These are phyloP conservation scores for Ondatra zibethicus DNA, from an alignment of 2,113 vertebrate species.

Conservation along the genomic window DNA sequence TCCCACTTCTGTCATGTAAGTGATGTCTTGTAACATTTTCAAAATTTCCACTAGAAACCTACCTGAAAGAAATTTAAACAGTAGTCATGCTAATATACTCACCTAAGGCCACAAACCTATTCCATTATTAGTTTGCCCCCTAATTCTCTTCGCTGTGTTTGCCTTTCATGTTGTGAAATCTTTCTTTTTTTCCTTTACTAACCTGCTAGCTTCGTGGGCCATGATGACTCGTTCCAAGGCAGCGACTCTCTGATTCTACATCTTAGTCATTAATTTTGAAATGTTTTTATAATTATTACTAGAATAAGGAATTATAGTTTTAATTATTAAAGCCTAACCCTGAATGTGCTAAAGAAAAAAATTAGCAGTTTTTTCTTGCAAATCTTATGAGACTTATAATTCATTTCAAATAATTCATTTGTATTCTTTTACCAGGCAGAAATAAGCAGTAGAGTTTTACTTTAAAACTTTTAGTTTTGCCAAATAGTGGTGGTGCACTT, in stretches of 20 bases:
- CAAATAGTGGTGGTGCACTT: neutral
- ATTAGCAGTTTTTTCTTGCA: slow-evolving; percentile 54
- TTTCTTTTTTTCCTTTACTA: neutral
- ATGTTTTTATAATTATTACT: slow-evolving; percentile 19
- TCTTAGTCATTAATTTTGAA: slow-evolving; percentile 35
- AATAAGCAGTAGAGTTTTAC: slow-evolving; percentile 72
- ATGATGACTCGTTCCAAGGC: neutral
- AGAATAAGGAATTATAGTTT: neutral
- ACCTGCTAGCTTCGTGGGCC: neutral
- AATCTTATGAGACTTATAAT: slow-evolving; percentile 68
- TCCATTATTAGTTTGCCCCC: slow-evolving; percentile 37
- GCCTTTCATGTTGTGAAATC: slow-evolving; percentile 27
- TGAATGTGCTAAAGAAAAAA: neutral
- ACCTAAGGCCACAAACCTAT: neutral
- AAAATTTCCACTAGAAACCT: neutral
- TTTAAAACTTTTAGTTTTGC: slow-evolving; percentile 58
- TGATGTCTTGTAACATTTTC: slow-evolving; percentile 14
- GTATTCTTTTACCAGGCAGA: slow-evolving; percentile 67
- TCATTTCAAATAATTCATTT: slow-evolving; percentile 73
- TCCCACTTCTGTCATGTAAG: slow-evolving; percentile 22
- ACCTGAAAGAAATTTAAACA: neutral
- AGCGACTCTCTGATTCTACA: neutral
- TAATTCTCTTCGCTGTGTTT: neutral
- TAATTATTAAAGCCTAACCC: neutral
- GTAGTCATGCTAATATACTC: neutral